Base-by-base conservation (phyloP, 2,888 invertebrate genomes). In the Andrena dorsata region DNA sequence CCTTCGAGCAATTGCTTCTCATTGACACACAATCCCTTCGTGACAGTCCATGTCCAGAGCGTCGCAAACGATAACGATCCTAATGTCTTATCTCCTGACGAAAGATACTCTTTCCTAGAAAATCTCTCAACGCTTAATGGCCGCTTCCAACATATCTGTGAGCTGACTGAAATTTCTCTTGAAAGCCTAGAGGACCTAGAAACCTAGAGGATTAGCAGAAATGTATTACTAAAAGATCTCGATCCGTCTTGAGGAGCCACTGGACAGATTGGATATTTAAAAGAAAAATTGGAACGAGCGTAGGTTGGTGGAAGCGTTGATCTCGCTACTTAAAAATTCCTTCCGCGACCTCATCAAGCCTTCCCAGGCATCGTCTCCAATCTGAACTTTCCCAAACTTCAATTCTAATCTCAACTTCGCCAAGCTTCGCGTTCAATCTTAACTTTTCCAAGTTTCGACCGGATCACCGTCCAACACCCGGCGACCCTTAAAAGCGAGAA, bases 1-100 rank as follows among this genome's bases (percentile, higher is more conserved):
- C 70, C 80, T 86, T 82, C 79, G 20, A 30, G 69, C 88, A 83
- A 85, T 88, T 86, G 86, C 58, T 70, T 70, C 82, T 85, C 78
- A 74, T 88, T 88, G 82, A 85, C 85, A 70, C 82, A 49, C 73
- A 78, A 80, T 81, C 77, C 64, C 53, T 70, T 76, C 71, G 69
- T 68, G 72, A 65, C 74, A 30, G 70, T 49, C 10, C 26, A 5
- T 16, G 2, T 2, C 26, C 10, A 26, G 16, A 5, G 30, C 30
- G 13, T 30, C 7, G 10, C 13, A 47, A 30, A 23, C 32, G 7
- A 8, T 2, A n/a, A 28, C 35, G 53, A 6, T 8, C 8, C 8
- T 65, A 2, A 28, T 16, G 1, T 10, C 23, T 56, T 56, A 56
- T 20, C 56, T 56, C 23, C 13, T 13, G 41, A 20, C 8, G 32